phyloP scores from a whole-genome alignment of 2,113 vertebrate species.

The Galbula dea region DNA sequence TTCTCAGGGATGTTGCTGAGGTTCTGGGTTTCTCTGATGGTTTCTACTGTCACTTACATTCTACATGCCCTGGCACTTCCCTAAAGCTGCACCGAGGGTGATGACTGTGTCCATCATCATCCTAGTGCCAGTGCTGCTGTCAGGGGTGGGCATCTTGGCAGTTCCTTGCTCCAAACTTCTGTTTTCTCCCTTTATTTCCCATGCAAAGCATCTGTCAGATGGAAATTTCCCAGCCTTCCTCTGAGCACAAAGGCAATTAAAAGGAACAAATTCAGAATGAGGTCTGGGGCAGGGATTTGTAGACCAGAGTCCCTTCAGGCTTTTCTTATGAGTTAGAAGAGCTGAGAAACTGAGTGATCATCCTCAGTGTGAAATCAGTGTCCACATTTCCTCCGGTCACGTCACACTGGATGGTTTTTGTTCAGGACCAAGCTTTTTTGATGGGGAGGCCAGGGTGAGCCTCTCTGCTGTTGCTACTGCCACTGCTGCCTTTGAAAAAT shows the following conservation, averaged over 20 bases:
- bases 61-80: neutral
- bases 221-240: neutral
- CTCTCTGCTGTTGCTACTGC: neutral
- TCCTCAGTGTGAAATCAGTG: neutral
- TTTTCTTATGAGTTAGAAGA: neutral
- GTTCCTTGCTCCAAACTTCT: neutral
- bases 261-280: slow-evolving; percentile 41
- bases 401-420: accelerated
- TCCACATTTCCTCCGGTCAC: accelerated
- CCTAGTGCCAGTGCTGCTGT: neutral
- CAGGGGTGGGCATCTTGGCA: neutral
- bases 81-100: neutral
- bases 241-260: slow-evolving; percentile 10
- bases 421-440: accelerated
- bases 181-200: neutral
- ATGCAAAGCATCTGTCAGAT: neutral
- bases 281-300: slow-evolving; percentile 27
- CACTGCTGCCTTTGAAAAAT: neutral
- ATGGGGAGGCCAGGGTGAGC: neutral
- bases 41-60: neutral
- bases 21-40: neutral
- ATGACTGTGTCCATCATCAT: neutral
- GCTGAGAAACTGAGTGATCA: neutral
- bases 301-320: neutral
- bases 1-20: neutral